Conservation (phyloP, 2,888 invertebrate species). For the Caenorhabditis sp. region DNA sequence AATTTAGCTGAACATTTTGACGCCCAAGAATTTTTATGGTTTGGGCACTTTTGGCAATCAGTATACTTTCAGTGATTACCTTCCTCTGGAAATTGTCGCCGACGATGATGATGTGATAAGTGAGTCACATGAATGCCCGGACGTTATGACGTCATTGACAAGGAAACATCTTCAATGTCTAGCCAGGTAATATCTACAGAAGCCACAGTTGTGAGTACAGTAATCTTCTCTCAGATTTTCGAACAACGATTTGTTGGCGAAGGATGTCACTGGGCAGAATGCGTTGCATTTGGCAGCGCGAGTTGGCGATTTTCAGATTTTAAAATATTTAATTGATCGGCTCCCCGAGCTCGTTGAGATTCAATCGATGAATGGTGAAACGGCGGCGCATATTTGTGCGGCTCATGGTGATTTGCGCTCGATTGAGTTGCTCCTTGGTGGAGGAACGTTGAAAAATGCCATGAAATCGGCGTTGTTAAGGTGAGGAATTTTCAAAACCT, state of each 20-base stretch:
- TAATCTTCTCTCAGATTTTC: no score
- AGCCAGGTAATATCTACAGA: conserved; percentile 21
- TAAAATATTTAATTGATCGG: conserved; percentile 54
- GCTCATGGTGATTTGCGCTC: conserved; percentile 46
- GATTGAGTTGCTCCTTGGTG: conserved; percentile 43
- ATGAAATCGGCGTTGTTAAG: conserved; percentile 34
- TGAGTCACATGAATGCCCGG: conserved; percentile 28
- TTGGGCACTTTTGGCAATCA: no score
- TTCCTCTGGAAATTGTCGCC: conserved; percentile 29
- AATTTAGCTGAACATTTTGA: no score
- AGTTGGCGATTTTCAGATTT: conserved; percentile 45
- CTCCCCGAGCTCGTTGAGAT: conserved; percentile 49
- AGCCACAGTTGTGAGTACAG: no score
- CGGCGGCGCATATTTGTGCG: conserved; percentile 50
- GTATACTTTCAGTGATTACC: conserved; percentile 15
- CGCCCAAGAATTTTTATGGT: no score
- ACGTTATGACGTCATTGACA: conserved; percentile 26
- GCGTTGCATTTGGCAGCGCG: conserved; percentile 56
- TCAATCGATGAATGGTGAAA: conserved; percentile 52
- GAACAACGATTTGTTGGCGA: conserved; percentile 39
- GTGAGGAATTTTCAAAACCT: no score
- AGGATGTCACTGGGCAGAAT: conserved; percentile 52
- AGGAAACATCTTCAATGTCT: conserved; percentile 35
- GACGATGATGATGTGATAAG: conserved; percentile 15
- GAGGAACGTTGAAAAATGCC: conserved; percentile 36